These are phyloP conservation scores for Epinephelus malabaricus DNA, from an alignment of 2,797 vertebrate species.

Conservation along the genomic window DNA sequence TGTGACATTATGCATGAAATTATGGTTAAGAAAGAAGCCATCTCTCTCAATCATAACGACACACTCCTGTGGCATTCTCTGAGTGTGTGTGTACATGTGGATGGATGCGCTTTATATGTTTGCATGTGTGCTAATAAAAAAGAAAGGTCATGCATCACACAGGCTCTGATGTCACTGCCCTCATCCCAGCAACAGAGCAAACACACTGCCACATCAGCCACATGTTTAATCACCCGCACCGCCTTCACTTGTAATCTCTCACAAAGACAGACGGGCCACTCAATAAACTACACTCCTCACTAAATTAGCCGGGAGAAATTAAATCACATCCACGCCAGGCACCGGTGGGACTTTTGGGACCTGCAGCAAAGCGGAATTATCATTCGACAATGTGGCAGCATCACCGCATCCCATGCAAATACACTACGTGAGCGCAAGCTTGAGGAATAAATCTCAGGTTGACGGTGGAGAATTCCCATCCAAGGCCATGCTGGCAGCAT, in stretches of 20 bases:
- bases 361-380: slow-evolving; percentile 48
- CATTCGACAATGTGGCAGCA: slow-evolving; percentile 52
- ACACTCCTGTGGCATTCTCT: slow-evolving; percentile 34
- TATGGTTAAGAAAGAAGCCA: slow-evolving; percentile 61
- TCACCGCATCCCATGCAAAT: slow-evolving; percentile 66
- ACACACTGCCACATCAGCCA: slow-evolving; percentile 16
- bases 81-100: background rate
- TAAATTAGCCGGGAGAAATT: slow-evolving; percentile 58
- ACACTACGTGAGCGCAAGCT: slow-evolving; percentile 24
- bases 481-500: slow-evolving; percentile 18
- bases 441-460: slow-evolving; percentile 61
- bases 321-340: slow-evolving; percentile 49
- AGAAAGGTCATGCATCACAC: slow-evolving; percentile 50
- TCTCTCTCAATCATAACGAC: slow-evolving; percentile 54
- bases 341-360: slow-evolving; percentile 46
- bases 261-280: slow-evolving; percentile 44
- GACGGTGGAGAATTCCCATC: slow-evolving; percentile 30
- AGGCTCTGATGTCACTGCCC: slow-evolving; percentile 1
- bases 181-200: slow-evolving; percentile 27
- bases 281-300: slow-evolving; percentile 34
- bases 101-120: slow-evolving; percentile 42
- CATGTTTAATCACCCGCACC: slow-evolving; percentile 47
- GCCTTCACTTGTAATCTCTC: slow-evolving; percentile 53
- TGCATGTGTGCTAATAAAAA: slow-evolving; percentile 41
- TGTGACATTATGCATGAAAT: slow-evolving; percentile 80